A percentile compares a stretch with the other conserved stretches of the same genome.
These are phyloP conservation scores for Tapirus indicus DNA, from an alignment of 2,797 vertebrate genomes.

Conservation along the genomic window DNA sequence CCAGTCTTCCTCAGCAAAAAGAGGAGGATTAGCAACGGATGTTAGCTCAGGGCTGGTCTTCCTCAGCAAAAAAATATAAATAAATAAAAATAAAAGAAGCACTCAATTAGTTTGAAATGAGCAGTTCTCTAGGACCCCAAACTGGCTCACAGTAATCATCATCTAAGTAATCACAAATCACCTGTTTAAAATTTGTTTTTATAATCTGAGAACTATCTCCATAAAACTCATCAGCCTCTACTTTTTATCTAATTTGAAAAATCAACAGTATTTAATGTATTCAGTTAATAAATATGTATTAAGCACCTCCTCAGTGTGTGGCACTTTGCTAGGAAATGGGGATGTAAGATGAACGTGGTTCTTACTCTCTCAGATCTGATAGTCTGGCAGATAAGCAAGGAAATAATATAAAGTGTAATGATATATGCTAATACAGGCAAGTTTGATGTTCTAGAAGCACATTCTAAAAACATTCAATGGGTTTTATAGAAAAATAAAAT, in stretches of 20 bases:
- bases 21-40: too few species aligned
- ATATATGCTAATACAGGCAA: not conserved
- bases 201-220: conserved; percentile 4
- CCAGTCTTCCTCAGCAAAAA: too few species aligned
- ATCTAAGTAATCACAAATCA: conserved; percentile 1
- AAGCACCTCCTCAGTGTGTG: not conserved
- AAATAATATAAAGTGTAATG: not conserved
- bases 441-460: not conserved
- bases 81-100: too few species aligned
- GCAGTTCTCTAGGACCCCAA: not conserved
- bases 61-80: too few species aligned
- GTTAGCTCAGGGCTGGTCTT: too few species aligned
- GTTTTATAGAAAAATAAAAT: not conserved
- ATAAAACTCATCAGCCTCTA: not conserved
- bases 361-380: not conserved
- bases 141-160: not conserved
- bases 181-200: not conserved
- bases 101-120: not conserved
- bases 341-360: not conserved
- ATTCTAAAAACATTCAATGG: not conserved
- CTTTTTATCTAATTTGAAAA: conserved; percentile 43
- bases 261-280: not conserved
- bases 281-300: not conserved
- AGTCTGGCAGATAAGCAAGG: not conserved
- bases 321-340: not conserved